Evolutionary conservation across 1,140 invertebrate genomes (phyloP).

Genomic region (Alviniconcha marisindica): DNA sequence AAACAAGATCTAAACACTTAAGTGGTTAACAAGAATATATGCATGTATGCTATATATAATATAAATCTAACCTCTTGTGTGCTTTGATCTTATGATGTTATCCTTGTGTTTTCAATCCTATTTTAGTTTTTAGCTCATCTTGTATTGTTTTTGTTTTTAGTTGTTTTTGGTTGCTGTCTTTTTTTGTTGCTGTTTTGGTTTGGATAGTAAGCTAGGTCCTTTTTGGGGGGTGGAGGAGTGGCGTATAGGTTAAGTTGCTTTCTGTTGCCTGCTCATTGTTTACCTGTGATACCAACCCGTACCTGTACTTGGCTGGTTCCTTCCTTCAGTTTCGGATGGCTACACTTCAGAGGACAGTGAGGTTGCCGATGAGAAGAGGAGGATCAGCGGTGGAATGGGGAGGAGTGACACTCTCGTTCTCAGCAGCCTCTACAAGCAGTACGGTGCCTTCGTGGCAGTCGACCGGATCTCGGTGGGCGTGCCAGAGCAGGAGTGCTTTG

Average conservation of each 20-base stretch:
- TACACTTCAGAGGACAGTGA: slow-evolving; percentile 51
- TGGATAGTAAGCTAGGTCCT: too few relatives aligned
- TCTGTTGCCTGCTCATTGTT: background rate
- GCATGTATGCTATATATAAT: too few relatives aligned
- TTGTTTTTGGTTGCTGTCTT: too few relatives aligned
- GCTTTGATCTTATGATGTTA: too few relatives aligned
- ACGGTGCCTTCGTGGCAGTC: slow-evolving; percentile 78
- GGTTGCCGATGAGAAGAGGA: slow-evolving; percentile 53
- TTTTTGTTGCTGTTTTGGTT: too few relatives aligned
- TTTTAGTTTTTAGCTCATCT: too few relatives aligned
- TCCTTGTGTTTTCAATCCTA: too few relatives aligned
- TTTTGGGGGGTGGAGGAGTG: too few relatives aligned
- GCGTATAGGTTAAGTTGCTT: background rate
- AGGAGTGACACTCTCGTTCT: slow-evolving; percentile 53
- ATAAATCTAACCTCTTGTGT: too few relatives aligned
- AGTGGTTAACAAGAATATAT: too few relatives aligned
- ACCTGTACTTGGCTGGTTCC: background rate
- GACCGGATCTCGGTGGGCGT: slow-evolving; percentile 76
- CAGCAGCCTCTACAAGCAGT: slow-evolving; percentile 79
- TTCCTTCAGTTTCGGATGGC: background rate
- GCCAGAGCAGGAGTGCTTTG: slow-evolving; percentile 88
- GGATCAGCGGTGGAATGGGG: slow-evolving; percentile 40
- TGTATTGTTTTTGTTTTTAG: too few relatives aligned
- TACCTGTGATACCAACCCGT: background rate
- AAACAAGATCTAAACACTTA: too few relatives aligned